These are phyloP conservation scores for Anabacerthia variegaticeps DNA, from an alignment of 2,797 vertebrate species.

Conservation along the genomic window DNA sequence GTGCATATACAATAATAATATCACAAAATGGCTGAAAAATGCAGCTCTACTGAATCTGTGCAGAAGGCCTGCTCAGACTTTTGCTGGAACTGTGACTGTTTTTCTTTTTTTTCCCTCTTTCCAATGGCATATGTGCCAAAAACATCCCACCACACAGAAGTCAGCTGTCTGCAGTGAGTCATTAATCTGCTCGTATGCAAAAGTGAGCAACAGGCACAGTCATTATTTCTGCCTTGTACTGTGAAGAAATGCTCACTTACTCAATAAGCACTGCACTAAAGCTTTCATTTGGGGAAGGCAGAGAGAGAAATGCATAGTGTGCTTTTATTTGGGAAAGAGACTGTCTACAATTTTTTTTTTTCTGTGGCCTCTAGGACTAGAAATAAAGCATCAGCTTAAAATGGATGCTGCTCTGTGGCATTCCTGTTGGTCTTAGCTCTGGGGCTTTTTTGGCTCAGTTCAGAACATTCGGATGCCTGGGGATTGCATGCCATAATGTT, in stretches of 20 bases:
- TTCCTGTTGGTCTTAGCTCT: neutral
- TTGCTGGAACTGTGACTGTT: conserved; percentile 29
- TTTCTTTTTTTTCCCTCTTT: neutral
- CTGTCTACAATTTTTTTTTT: neutral
- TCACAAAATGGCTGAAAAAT: conserved; percentile 21
- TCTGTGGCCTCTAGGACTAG: neutral
- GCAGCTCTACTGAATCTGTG: neutral
- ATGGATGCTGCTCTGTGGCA: neutral
- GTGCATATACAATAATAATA: neutral
- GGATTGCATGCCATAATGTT: accelerated
- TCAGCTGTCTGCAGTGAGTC: conserved; percentile 59
- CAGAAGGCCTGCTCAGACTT: conserved; percentile 10
- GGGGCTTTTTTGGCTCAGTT: neutral
- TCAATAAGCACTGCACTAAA: neutral
- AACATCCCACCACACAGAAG: conserved; percentile 27
- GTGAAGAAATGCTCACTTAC: conserved; percentile 22
- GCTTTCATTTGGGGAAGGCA: neutral
- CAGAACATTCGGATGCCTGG: neutral
- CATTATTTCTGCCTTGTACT: conserved; percentile 45
- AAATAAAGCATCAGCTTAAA: conserved; percentile 17
- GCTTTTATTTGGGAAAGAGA: neutral
- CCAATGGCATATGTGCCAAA: conserved; percentile 9
- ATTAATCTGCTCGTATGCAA: conserved; percentile 13
- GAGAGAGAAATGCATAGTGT: neutral
- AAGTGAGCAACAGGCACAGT: conserved; percentile 55